Conservation (phyloP, 2,888 invertebrate genomes). For the Eustalomyia histrio region DNA sequence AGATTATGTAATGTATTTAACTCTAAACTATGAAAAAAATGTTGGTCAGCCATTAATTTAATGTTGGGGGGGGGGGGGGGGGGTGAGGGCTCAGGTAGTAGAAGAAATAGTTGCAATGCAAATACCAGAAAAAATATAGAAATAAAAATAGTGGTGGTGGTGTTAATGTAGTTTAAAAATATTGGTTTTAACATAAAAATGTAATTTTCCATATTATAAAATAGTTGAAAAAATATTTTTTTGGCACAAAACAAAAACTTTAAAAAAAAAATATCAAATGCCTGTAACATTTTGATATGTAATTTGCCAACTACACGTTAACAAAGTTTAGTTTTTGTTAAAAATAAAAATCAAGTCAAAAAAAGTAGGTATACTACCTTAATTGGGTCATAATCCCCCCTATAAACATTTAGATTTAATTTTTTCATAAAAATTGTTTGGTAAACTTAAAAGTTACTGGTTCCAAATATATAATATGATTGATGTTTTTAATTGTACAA, state of each 20-base stretch:
- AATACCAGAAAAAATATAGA: not conserved
- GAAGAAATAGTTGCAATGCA: not conserved
- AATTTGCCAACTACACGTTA: conserved; percentile 35
- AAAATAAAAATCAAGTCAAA: not conserved
- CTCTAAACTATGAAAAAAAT: conserved; percentile 27
- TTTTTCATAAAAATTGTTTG: not conserved
- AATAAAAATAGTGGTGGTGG: conserved; percentile 15
- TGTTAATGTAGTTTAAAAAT: not conserved
- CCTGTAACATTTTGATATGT: conserved; percentile 24
- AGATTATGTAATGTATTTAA: conserved; percentile 56
- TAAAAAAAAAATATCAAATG: conserved; percentile 33
- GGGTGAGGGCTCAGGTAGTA: not conserved
- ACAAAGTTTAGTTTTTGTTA: not conserved
- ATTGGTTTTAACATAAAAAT: not conserved
- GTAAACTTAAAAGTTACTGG: conserved; percentile 6
- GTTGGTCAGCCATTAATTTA: conserved; percentile 49
- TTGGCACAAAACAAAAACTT: conserved; percentile 20
- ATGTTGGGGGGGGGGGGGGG: no score
- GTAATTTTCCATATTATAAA: not conserved
- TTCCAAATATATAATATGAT: conserved; percentile 42
- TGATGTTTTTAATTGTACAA: conserved; percentile 55
- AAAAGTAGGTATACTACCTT: conserved; percentile 39
- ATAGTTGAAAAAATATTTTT: not conserved
- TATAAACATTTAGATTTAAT: conserved; percentile 20
- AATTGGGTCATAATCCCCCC: conserved; percentile 57